A percentile compares a stretch with the other conserved stretches of the same genome.
Evolutionary conservation across 2,113 vertebrate genomes (phyloP).

Genomic region (Brachyhypopomus gauderio): DNA sequence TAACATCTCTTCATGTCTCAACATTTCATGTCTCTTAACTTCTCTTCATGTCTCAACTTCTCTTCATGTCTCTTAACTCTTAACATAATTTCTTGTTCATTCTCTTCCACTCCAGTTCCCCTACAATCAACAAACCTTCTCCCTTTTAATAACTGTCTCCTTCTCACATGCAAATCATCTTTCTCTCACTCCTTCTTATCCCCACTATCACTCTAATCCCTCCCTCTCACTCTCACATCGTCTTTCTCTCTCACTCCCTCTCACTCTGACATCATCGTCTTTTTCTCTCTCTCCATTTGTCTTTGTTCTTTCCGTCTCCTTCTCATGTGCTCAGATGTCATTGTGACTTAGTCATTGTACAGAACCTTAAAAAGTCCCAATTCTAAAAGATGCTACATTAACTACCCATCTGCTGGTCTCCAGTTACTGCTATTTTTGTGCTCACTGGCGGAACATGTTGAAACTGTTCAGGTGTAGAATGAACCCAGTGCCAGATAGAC

Average conservation of each 20-base stretch:
- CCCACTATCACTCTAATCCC: too few relatives aligned
- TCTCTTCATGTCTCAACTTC: too few relatives aligned
- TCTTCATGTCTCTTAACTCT: too few relatives aligned
- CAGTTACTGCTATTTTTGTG: conserved; percentile 16
- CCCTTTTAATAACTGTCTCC: background rate
- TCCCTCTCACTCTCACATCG: background rate
- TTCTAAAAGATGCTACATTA: conserved; percentile 7
- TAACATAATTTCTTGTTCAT: too few relatives aligned
- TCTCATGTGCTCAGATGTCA: background rate
- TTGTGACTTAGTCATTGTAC: background rate
- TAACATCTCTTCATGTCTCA: too few relatives aligned
- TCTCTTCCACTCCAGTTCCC: too few relatives aligned
- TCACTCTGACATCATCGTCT: background rate
- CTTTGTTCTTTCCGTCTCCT: conserved; percentile 16
- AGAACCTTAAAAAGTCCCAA: background rate
- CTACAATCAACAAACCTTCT: background rate
- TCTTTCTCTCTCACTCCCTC: background rate
- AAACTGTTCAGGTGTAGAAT: background rate
- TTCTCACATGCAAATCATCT: background rate
- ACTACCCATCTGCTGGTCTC: background rate
- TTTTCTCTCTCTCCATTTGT: conserved; percentile 20
- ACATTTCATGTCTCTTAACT: too few relatives aligned
- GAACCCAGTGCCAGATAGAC: background rate
- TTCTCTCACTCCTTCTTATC: too few relatives aligned
- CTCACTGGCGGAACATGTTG: background rate